Conservation (phyloP, 2,888 invertebrate species). For the Epistrophe grossulariae region DNA sequence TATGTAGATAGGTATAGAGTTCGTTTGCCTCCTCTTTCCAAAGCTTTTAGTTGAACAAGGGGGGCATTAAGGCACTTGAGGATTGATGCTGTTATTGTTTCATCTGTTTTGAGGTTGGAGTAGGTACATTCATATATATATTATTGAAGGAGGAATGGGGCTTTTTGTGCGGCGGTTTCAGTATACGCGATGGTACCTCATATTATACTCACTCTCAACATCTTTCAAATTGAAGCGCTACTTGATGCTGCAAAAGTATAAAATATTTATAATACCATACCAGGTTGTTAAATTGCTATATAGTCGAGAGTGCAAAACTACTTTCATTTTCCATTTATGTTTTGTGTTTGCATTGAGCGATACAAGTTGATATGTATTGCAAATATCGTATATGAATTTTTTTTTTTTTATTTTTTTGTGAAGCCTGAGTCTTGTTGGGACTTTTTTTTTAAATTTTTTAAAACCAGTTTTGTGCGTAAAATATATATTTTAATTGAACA, state of each 20-base stretch:
- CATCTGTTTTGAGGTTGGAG: conserved; percentile 24
- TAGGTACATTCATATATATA: conserved; percentile 1
- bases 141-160: not conserved
- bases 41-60: conserved; percentile 18
- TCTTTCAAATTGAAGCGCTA: conserved; percentile 18
- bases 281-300: conserved; percentile 40
- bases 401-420: conserved; percentile 12
- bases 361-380: conserved; percentile 38
- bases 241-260: conserved; percentile 53
- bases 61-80: conserved; percentile 56
- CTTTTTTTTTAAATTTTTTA: no score
- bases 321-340: conserved; percentile 72
- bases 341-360: conserved; percentile 34
- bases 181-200: not conserved
- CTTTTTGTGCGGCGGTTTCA: conserved; percentile 20
- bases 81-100: conserved; percentile 61
- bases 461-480: conserved; percentile 27
- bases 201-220: not conserved
- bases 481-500: not conserved
- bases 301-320: conserved; percentile 62
- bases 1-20: not conserved
- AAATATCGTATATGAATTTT: not conserved
- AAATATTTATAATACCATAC: conserved; percentile 32
- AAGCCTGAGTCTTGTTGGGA: not conserved
- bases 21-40: conserved; percentile 28